Evolutionary conservation across 2,888 invertebrate species (phyloP).

Genomic region (Drosophila koepferae): DNA sequence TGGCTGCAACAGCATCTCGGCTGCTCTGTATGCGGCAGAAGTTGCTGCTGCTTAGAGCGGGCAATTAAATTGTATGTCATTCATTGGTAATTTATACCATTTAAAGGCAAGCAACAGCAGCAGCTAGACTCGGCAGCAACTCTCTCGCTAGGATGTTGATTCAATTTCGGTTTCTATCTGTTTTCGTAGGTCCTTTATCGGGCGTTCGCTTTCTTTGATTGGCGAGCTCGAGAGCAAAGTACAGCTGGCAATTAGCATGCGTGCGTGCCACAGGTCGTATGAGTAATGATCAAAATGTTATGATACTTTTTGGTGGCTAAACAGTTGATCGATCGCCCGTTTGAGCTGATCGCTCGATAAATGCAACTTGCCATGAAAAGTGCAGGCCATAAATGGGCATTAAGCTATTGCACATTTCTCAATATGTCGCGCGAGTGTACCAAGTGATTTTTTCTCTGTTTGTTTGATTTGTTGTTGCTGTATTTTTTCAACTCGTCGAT

Average conservation of each 20-base stretch:
- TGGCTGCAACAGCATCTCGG: conserved; percentile 23
- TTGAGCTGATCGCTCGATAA: conserved; percentile 81
- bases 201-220: no score
- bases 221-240: conserved; percentile 6
- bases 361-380: conserved; percentile 85
- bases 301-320: conserved; percentile 46
- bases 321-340: conserved; percentile 65
- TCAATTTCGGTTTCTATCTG: conserved; percentile 1
- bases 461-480: neutral
- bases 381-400: conserved; percentile 83
- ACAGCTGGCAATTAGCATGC: conserved; percentile 67
- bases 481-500: conserved; percentile 36
- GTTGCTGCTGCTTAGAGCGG: conserved; percentile 70
- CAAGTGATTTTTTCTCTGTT: conserved; percentile 72
- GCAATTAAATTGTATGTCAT: conserved; percentile 85
- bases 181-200: neutral
- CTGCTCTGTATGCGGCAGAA: conserved; percentile 62
- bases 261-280: conserved; percentile 54
- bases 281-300: conserved; percentile 49
- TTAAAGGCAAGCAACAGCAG: conserved; percentile 73
- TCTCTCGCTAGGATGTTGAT: conserved; percentile 39
- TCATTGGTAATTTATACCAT: conserved; percentile 85
- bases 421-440: conserved; percentile 83
- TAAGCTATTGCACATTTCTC: conserved; percentile 85
- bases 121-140: conserved; percentile 39